Conservation (phyloP, 1,140 invertebrate species). For the Hylyphantes graminicola region DNA sequence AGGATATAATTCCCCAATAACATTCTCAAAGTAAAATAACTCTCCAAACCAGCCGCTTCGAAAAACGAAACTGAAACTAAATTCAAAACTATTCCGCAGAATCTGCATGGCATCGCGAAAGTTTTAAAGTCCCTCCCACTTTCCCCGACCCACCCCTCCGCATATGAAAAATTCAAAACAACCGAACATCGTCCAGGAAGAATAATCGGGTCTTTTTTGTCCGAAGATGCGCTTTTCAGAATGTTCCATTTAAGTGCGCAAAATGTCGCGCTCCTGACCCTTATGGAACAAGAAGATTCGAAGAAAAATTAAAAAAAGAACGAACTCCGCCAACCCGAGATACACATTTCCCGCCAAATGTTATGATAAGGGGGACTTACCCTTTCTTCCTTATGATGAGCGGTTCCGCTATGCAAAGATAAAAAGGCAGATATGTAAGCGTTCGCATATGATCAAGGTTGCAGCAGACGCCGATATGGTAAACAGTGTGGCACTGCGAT, state of each 20-base stretch:
- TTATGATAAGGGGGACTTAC: conserved; percentile 56
- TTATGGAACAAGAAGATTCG: conserved; percentile 1
- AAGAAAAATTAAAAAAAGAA: conserved; percentile 28
- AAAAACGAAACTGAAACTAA: too few species aligned
- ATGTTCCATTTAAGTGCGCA: conserved; percentile 40
- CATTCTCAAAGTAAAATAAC: too few species aligned
- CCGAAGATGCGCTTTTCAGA: conserved; percentile 13
- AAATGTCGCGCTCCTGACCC: conserved; percentile 42
- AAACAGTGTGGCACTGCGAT: conserved; percentile 34
- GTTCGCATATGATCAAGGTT: conserved; percentile 59
- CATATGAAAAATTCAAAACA: too few species aligned
- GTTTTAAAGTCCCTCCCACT: too few species aligned
- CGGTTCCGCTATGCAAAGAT: conserved; percentile 57
- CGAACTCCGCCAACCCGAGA: conserved; percentile 3
- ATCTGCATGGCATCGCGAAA: too few species aligned
- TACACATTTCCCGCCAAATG: conserved; percentile 60
- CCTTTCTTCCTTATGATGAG: conserved; percentile 36
- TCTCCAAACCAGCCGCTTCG: too few species aligned
- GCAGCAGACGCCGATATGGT: conserved; percentile 59
- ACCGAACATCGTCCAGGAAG: conserved; percentile 18
- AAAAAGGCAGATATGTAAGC: conserved; percentile 59
- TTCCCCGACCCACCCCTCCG: too few species aligned
- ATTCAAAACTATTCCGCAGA: too few species aligned
- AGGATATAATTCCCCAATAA: too few species aligned
- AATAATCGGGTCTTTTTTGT: conserved; percentile 44